Evolutionary conservation across 2,113 vertebrate species (phyloP).

Genomic region (Amphilophus citrinellus): DNA sequence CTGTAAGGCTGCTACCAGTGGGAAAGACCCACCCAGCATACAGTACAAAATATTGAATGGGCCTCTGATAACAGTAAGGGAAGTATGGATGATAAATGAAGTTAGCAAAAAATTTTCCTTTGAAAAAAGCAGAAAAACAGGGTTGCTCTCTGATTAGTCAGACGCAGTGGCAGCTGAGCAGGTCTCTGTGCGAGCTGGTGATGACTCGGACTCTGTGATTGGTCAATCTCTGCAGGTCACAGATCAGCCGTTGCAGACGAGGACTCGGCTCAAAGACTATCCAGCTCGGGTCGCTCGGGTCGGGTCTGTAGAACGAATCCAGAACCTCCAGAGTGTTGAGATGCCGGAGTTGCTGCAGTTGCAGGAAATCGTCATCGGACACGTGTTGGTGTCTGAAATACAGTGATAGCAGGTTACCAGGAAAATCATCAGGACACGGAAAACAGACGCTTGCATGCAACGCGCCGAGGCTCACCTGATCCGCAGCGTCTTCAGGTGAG

Average conservation of each 20-base stretch:
- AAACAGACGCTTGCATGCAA: neutral
- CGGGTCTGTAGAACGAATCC: constrained; percentile 52
- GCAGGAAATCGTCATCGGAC: constrained; percentile 45
- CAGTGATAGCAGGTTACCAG: neutral
- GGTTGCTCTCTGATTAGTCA: constrained; percentile 16
- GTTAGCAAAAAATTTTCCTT: too few relatives aligned
- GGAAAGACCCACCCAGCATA: too few relatives aligned
- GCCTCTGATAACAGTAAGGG: too few relatives aligned
- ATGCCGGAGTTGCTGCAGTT: constrained; percentile 28
- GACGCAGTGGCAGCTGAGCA: constrained; percentile 46
- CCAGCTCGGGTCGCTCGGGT: neutral
- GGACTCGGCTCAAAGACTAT: constrained; percentile 36
- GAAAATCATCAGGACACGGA: neutral
- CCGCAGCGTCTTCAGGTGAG: constrained; percentile 43
- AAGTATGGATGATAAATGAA: too few relatives aligned
- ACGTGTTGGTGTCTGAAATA: constrained; percentile 53
- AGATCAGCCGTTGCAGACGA: constrained; percentile 32
- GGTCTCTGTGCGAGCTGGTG: constrained; percentile 33
- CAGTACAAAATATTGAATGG: too few relatives aligned
- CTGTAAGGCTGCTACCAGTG: too few relatives aligned
- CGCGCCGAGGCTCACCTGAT: constrained; percentile 43
- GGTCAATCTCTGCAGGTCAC: constrained; percentile 46
- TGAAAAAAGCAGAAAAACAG: too few relatives aligned
- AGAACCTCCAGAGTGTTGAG: constrained; percentile 52
- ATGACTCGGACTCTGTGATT: constrained; percentile 52